Base-by-base conservation (phyloP, 2,888 invertebrate species). In the Limulus polyphemus region DNA sequence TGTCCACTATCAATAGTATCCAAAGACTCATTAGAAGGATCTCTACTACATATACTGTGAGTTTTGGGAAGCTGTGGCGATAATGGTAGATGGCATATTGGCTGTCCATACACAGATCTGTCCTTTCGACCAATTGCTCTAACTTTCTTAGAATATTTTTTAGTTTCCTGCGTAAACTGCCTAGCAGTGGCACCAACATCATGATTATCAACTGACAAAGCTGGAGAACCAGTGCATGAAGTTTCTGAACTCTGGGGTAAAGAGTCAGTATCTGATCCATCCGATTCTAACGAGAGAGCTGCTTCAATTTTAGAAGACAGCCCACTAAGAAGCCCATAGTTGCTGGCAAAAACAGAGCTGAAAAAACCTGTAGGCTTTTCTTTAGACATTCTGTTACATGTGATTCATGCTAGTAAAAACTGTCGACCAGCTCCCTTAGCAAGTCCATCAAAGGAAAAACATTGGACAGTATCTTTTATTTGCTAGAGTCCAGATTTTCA, bases 241-340 rank as follows among this genome's bases (percentile, higher is more conserved):
- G 61, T 51, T 12, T 57, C 54, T 14, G 52, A 59, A 48, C 56
- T 62, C 11, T 65, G 56, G 11, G 61, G 55, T 12, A 64, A 62
- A 54, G 59, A 58, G 47, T 63, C 64, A 49, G 52, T 48, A 1
- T 62, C 62, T 11, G 57, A 58, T 48, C 65, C 60, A 60, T 63
- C 62, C 54, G 64, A 65, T 49, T 17, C 63, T 5, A 59, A 60
- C 3, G 63, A 64, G 12, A 71, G 62, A 16, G 71, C 70, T 32
- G 71, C 69, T 60, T 76, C 75, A 55, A 76, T 67, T 64, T 74
- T 74, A 11, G 71, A 72, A 11, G 75, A 74, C 46, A 75, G 65
- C 64, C 73, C 74, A 60, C 67, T 74, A 58, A 74, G 70, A 47
- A 75, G 62, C 14, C 74, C 74, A 67, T 74, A 73, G 60, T 74